Conservation (phyloP, 1,140 invertebrate genomes). For the Periplaneta americana region DNA sequence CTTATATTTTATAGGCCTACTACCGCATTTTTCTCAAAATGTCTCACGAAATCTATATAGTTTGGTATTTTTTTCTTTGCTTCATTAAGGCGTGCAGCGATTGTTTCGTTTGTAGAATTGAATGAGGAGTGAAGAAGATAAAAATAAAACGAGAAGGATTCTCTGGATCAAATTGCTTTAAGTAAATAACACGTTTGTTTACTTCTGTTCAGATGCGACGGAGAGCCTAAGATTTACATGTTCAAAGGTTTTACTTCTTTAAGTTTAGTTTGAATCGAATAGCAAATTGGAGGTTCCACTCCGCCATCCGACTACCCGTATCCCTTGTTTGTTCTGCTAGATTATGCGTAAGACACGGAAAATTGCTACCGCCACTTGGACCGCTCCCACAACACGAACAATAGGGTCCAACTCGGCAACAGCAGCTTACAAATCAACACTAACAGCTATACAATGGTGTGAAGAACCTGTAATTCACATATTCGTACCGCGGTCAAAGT, state of each 20-base stretch:
- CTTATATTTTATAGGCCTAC: no score
- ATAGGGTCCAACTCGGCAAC: no score
- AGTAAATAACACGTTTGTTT: constrained; percentile 10
- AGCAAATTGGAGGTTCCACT: constrained; percentile 1
- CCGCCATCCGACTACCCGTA: not conserved
- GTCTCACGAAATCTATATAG: no score
- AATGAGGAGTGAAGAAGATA: not conserved
- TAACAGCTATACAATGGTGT: no score
- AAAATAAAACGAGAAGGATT: not conserved
- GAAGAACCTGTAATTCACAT: no score
- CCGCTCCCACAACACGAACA: not conserved
- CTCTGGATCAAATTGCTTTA: not conserved
- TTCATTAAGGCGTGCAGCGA: not conserved
- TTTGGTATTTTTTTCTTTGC: not conserved
- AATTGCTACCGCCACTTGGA: not conserved
- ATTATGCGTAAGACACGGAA: not conserved
- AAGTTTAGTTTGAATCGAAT: constrained; percentile 5
- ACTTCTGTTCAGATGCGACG: not conserved
- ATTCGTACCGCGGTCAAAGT: no score
- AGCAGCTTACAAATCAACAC: no score
- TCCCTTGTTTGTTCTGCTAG: not conserved
- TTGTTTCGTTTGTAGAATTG: not conserved
- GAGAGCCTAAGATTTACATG: not conserved
- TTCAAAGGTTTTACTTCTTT: constrained; percentile 3
- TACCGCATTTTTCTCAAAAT: no score